These are phyloP conservation scores for Agonopterix heracliana DNA, from an alignment of 2,888 invertebrate species.

Conservation along the genomic window DNA sequence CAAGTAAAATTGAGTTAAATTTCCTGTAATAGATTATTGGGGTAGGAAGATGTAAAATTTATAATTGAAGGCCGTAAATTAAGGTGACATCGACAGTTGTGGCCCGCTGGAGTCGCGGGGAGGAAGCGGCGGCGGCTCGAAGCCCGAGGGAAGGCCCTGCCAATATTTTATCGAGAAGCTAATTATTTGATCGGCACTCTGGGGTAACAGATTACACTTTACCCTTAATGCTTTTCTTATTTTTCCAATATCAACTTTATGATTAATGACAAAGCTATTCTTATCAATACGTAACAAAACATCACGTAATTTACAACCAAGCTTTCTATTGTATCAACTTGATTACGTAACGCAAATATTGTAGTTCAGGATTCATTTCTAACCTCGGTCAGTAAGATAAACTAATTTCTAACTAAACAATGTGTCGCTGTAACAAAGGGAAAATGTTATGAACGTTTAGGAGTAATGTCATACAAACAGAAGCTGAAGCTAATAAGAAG, in stretches of 20 bases:
- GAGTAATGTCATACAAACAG: neutral
- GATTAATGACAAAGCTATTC: slow-evolving; percentile 34
- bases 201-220: slow-evolving; percentile 45
- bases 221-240: slow-evolving; percentile 39
- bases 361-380: neutral
- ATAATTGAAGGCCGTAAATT: slow-evolving; percentile 76
- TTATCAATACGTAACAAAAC: neutral
- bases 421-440: slow-evolving; percentile 3
- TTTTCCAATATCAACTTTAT: slow-evolving; percentile 40
- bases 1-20: slow-evolving; percentile 4
- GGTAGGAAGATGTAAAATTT: slow-evolving; percentile 58
- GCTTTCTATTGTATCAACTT: no score
- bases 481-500: neutral
- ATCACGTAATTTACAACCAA: neutral
- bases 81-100: slow-evolving; percentile 77
- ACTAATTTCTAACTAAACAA: slow-evolving; percentile 5
- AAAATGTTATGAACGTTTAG: neutral
- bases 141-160: slow-evolving; percentile 42
- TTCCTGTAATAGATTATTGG: slow-evolving; percentile 2
- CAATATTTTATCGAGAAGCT: slow-evolving; percentile 71
- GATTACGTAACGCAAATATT: no score
- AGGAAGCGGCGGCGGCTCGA: slow-evolving; percentile 25
- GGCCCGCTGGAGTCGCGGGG: slow-evolving; percentile 41
- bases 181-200: slow-evolving; percentile 64
- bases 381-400: slow-evolving; percentile 9